Conservation (phyloP, 1,140 invertebrate species). For the Periplaneta americana region DNA sequence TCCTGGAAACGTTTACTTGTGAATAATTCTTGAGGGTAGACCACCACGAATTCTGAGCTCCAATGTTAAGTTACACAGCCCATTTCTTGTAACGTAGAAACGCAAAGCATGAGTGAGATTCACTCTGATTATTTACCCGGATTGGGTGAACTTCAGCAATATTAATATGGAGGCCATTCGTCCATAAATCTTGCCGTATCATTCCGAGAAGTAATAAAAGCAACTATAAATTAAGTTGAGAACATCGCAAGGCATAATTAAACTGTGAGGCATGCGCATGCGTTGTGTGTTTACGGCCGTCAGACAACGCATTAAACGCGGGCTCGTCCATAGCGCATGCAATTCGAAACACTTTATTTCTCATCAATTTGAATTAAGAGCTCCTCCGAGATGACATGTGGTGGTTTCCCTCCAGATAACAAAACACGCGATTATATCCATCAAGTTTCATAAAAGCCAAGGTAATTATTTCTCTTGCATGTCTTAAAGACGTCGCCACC, state of each 20-base stretch:
- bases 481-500: not conserved
- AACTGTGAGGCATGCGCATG: not conserved
- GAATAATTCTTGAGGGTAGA: too few species aligned
- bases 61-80: too few species aligned
- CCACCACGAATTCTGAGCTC: too few species aligned
- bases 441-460: not conserved
- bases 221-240: not conserved
- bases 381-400: not conserved
- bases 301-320: not conserved
- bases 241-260: not conserved
- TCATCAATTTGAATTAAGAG: constrained; percentile 10
- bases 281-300: not conserved
- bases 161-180: too few species aligned
- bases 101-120: too few species aligned
- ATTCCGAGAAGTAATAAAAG: not conserved
- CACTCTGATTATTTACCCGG: too few species aligned
- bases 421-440: not conserved
- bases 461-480: not conserved
- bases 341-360: constrained; percentile 11
- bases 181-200: not conserved
- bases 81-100: too few species aligned
- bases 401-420: not conserved
- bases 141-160: too few species aligned
- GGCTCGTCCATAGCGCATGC: not conserved
- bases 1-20: too few species aligned